phyloP scores from a whole-genome alignment of 2,797 vertebrate species.

The Myotis vivesi region DNA sequence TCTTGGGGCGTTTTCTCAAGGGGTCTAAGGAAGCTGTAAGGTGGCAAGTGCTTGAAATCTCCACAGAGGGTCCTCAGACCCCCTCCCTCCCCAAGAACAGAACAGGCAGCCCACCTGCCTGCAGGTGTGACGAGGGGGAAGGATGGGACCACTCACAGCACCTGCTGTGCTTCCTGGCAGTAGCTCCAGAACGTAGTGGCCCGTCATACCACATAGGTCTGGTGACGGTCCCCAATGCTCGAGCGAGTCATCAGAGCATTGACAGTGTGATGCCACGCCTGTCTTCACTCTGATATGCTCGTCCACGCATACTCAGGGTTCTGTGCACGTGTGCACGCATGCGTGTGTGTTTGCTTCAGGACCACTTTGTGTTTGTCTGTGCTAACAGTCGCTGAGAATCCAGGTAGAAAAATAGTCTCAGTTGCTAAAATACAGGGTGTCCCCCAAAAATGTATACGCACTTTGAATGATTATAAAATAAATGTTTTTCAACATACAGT shows the following conservation, averaged over 20 bases:
- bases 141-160: background rate
- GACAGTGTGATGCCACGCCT: fast-evolving
- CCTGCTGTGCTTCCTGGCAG: too few species aligned
- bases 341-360: background rate
- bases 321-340: background rate
- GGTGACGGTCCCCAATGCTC: fast-evolving
- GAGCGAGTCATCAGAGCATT: fast-evolving
- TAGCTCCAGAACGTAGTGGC: too few species aligned
- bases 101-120: background rate
- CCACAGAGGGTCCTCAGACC: too few species aligned
- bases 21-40: background rate
- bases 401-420: background rate
- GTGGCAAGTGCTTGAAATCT: background rate
- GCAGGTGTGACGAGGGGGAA: background rate
- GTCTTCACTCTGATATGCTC: fast-evolving
- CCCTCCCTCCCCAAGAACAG: background rate
- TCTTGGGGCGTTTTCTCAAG: background rate
- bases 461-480: background rate
- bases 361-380: background rate
- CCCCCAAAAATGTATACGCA: background rate
- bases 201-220: fast-evolving
- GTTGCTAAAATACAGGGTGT: background rate
- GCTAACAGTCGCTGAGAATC: background rate
- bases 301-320: fast-evolving
- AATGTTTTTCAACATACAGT: background rate